Conservation (phyloP, 2,113 vertebrate species). For the Indri indri region DNA sequence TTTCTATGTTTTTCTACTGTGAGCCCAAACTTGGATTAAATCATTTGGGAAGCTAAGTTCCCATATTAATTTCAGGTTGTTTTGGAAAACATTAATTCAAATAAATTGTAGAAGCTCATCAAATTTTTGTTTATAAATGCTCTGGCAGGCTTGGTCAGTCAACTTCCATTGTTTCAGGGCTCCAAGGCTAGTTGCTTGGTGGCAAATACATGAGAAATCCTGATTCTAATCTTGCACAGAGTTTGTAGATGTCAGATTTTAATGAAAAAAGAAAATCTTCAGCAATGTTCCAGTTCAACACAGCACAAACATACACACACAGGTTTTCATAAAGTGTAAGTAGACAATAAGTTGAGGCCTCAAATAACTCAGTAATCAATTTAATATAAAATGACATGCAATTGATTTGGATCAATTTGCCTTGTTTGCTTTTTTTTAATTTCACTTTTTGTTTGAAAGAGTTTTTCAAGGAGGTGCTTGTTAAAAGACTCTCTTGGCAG, state of each 20-base stretch:
- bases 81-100: constrained; percentile 62
- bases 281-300: not conserved
- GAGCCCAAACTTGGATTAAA: constrained; percentile 26
- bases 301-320: not conserved
- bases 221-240: not conserved
- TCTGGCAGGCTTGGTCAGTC: constrained; percentile 37
- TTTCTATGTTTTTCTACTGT: constrained; percentile 2
- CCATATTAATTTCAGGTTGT: constrained; percentile 46
- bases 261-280: not conserved
- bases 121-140: constrained; percentile 47
- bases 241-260: constrained; percentile 15
- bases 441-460: constrained; percentile 70
- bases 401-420: constrained; percentile 71
- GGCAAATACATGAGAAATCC: not conserved
- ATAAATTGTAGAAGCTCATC: constrained; percentile 66
- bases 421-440: constrained; percentile 26
- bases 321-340: constrained; percentile 13
- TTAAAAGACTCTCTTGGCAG: constrained; percentile 70
- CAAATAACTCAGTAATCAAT: constrained; percentile 58
- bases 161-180: not conserved
- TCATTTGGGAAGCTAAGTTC: constrained; percentile 39
- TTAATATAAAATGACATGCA: constrained; percentile 59
- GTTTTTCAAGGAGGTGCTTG: constrained; percentile 65
- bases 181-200: not conserved
- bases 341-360: not conserved